Conservation (phyloP, 2,888 invertebrate species). For the Rotaria sp. region DNA sequence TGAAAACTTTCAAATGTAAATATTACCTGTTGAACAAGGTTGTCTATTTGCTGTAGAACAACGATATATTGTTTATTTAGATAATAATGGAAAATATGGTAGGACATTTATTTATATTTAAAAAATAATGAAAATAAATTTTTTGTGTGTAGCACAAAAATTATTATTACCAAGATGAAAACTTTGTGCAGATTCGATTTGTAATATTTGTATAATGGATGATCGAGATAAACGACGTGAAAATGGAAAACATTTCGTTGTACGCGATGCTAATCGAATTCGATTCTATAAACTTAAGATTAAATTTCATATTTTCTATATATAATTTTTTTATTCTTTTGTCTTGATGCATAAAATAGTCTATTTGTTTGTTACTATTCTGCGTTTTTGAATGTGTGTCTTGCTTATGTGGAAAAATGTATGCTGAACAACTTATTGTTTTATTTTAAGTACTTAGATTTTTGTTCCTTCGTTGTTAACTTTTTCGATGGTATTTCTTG, state of each 20-base stretch:
- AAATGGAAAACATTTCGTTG: background rate
- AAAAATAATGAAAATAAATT: too few species aligned
- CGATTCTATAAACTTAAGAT: slow-evolving; percentile 9
- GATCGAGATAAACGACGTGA: background rate
- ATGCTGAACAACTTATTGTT: background rate
- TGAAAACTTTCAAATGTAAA: slow-evolving; percentile 1
- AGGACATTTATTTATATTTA: background rate
- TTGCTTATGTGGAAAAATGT: background rate
- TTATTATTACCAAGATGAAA: background rate
- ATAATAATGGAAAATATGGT: background rate
- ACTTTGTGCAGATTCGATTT: background rate
- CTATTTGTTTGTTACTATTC: background rate
- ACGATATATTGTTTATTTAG: background rate
- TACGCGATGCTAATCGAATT: background rate
- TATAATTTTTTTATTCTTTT: background rate
- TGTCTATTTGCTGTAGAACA: background rate
- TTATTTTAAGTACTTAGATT: background rate
- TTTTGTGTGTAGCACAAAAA: background rate
- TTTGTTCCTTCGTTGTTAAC: background rate
- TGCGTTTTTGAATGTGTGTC: background rate
- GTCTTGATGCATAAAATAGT: background rate
- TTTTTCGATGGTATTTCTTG: background rate
- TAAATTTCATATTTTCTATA: background rate
- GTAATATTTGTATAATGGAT: background rate
- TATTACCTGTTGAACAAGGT: background rate